Evolutionary conservation across 1,140 invertebrate genomes (phyloP), one percentile per base, ranked within the genome.

Genomic region (Catajapyx aquilonaris): DNA sequence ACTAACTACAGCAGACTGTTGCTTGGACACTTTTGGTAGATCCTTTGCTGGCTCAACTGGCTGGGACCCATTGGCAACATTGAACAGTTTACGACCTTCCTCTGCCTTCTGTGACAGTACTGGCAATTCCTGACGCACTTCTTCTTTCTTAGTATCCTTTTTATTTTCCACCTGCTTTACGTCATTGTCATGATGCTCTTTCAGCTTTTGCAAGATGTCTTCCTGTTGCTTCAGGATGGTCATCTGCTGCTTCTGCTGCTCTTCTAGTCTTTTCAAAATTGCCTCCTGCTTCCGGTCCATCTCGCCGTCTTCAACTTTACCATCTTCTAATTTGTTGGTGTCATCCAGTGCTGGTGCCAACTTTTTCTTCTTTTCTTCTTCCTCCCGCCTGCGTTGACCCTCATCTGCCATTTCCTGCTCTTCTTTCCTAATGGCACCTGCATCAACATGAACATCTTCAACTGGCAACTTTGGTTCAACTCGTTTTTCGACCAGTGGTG

Each of bases 341-440:
- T 7, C 22, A 4, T 34, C 37, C 20, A 30, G 7, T n/a, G 18
- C 9, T 36, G 7, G 25, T 11, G 7, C 17, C 20, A 36, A 9
- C 11, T 23, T 36, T 7, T 11, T 21, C 20, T 35, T 31, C 13
- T 34, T 19, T 34, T 38, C 35, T 36, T 23, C 17, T 16, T 7
- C 32, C 18, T 17, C 20, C 16, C n/a, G 10, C 7, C 18, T 33
- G 9, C 16, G 18, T 36, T 23, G 7, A 25, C n/a, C 7, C 23
- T 9, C 16, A 7, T 23, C 36, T 2, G 20, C 22, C n/a, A 40
- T 32, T 30, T 36, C 38, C 20, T 31, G 37, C 20, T 38, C 15
- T 16, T 35, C 34, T 28, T 37, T 35, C 9, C 34, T 39, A 22
- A 9, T 32, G 10, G 33, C 39, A 22, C 44, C 30, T 33, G 16